Conservation (phyloP, 2,797 vertebrate species). For the Catamblyrhynchus diadema region DNA sequence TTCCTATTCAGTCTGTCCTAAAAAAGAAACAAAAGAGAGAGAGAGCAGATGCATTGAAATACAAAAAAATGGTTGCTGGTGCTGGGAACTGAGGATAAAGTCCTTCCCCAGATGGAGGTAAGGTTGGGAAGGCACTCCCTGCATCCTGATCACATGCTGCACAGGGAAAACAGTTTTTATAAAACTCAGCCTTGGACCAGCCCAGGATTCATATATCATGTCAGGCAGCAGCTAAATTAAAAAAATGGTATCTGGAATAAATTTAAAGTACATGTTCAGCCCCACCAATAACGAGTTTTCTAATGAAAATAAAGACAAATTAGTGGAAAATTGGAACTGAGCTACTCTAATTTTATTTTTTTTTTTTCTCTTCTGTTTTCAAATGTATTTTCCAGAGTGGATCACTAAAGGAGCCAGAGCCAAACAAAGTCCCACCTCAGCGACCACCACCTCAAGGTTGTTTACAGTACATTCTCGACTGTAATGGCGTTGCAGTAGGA, state of each 20-base stretch:
- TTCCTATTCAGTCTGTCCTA: not conserved
- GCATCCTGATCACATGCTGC: not conserved
- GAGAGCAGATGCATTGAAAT: not conserved
- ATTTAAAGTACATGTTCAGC: not conserved
- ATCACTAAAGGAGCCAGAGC: constrained; percentile 88
- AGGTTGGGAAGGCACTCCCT: not conserved
- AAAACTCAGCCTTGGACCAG: not conserved
- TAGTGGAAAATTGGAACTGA: not conserved
- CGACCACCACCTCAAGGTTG: constrained; percentile 96
- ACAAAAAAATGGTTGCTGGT: not conserved
- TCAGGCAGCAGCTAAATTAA: constrained; percentile 21
- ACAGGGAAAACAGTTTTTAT: not conserved
- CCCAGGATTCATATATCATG: not conserved
- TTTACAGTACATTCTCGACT: constrained; percentile 92
- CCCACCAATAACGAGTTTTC: not conserved
- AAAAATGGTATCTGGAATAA: constrained; percentile 17
- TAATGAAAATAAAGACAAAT: constrained; percentile 20
- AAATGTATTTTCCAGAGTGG: constrained; percentile 81
- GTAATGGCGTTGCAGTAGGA: constrained; percentile 90
- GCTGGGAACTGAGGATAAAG: not conserved
- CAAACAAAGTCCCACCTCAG: constrained; percentile 88
- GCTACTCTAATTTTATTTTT: constrained; percentile 26
- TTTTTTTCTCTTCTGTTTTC: constrained; percentile 64
- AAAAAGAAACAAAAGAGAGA: not conserved
- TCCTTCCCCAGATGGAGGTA: not conserved